Evolutionary conservation across 2,113 vertebrate species (phyloP).

Genomic region (Catharus minimus): DNA sequence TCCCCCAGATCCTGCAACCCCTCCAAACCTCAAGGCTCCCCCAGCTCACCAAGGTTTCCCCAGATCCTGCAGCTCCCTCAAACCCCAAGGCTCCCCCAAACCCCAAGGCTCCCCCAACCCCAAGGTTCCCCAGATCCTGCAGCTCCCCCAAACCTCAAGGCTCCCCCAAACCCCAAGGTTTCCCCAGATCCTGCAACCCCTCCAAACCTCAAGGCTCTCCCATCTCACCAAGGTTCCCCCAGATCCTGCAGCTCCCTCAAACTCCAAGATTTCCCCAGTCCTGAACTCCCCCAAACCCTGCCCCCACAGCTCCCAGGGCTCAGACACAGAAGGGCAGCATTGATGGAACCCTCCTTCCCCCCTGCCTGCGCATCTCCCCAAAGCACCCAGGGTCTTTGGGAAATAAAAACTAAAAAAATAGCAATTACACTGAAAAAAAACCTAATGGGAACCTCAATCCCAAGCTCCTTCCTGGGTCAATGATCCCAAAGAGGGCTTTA

Average conservation of each 20-base stretch:
- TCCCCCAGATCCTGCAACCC: not conserved
- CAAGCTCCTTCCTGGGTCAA: accelerated
- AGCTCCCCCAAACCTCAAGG: no score
- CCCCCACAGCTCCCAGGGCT: accelerated
- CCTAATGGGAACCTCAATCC: accelerated
- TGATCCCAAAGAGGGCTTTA: not conserved
- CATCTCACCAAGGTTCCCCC: not conserved
- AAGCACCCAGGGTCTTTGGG: not conserved
- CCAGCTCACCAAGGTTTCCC: no score
- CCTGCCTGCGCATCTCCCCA: accelerated
- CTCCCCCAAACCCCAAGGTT: no score
- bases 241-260: not conserved
- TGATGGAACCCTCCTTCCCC: no score
- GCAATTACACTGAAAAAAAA: not conserved
- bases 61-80: no score
- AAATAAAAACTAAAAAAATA: not conserved
- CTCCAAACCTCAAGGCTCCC: no score
- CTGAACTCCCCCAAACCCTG: not conserved
- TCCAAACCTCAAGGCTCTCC: not conserved
- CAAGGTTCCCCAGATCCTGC: no score
- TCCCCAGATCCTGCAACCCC: no score
- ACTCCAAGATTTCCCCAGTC: not conserved
- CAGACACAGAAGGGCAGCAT: accelerated
- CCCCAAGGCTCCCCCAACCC: not conserved
- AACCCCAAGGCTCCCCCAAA: no score